Conservation (phyloP, 2,888 invertebrate genomes). For the Arenicola marina region DNA sequence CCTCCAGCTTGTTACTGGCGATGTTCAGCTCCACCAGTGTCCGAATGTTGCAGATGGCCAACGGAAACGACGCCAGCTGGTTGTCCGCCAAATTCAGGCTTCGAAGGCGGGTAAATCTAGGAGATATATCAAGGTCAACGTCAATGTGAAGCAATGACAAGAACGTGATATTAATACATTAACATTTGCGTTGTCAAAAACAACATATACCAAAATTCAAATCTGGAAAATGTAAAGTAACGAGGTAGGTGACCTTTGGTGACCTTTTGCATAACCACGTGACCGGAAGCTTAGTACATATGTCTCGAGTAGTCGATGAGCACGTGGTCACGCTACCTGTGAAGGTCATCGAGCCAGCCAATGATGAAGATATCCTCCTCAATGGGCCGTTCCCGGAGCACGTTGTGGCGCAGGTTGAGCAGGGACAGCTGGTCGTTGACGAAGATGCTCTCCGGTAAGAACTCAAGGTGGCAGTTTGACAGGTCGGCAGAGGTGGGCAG, state of each 20-base stretch:
- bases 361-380: slow-evolving; percentile 60
- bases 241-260: no score
- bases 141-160: no score
- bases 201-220: no score
- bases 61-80: slow-evolving; percentile 57
- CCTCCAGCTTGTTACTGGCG: slow-evolving; percentile 57
- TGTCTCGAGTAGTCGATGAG: no score
- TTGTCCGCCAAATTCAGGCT: slow-evolving; percentile 63
- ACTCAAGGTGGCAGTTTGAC: slow-evolving; percentile 62
- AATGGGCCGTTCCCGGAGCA: slow-evolving; percentile 55
- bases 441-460: slow-evolving; percentile 62
- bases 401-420: slow-evolving; percentile 62
- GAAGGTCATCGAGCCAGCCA: slow-evolving; percentile 63
- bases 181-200: no score
- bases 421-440: slow-evolving; percentile 57
- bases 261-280: no score
- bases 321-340: no score
- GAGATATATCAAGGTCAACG: no score
- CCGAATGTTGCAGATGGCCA: slow-evolving; percentile 53
- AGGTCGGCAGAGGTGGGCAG: slow-evolving; percentile 61
- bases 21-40: slow-evolving; percentile 59
- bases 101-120: slow-evolving; percentile 54
- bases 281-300: no score
- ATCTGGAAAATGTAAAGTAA: no score
- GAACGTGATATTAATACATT: no score